Percentiles rank a stretch among this genome's conserved stretches.
Evolutionary conservation across 2,888 invertebrate species (phyloP).

Genomic region (Steinernema hermaphroditum): DNA sequence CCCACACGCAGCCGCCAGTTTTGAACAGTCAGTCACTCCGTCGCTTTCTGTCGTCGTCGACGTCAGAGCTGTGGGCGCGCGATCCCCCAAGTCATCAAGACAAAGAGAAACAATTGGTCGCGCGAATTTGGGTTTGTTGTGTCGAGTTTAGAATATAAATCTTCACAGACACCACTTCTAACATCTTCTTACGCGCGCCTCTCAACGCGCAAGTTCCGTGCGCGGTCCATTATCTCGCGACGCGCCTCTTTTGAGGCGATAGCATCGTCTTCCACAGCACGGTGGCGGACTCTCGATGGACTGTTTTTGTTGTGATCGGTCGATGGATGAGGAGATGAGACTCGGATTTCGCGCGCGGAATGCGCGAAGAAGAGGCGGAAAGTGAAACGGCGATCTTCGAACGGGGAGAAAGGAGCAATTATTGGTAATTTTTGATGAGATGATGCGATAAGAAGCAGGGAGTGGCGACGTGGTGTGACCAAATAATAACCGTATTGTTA

Average conservation of each 20-base stretch:
- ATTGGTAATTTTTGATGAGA: not conserved
- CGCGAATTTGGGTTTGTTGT: slow-evolving; percentile 22
- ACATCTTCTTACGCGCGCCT: slow-evolving; percentile 7
- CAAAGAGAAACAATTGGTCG: not conserved
- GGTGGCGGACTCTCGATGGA: not conserved
- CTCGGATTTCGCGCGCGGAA: not conserved
- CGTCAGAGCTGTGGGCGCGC: not conserved
- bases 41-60: not conserved
- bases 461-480: no score
- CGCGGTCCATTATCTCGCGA: slow-evolving; percentile 10
- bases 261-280: not conserved
- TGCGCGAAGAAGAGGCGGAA: not conserved
- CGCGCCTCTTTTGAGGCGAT: slow-evolving; percentile 1
- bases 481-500: no score
- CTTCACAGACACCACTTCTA: slow-evolving; percentile 17
- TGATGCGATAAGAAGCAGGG: no score
- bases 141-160: slow-evolving; percentile 20
- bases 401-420: not conserved
- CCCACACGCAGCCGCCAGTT: slow-evolving; percentile 10
- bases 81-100: not conserved
- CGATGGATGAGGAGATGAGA: not conserved
- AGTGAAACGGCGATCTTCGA: not conserved
- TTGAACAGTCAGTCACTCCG: not conserved
- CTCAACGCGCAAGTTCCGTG: not conserved
- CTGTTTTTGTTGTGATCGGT: slow-evolving; percentile 6